Evolutionary conservation across 1,140 invertebrate genomes (phyloP).

Genomic region (Holotrichia oblita): DNA sequence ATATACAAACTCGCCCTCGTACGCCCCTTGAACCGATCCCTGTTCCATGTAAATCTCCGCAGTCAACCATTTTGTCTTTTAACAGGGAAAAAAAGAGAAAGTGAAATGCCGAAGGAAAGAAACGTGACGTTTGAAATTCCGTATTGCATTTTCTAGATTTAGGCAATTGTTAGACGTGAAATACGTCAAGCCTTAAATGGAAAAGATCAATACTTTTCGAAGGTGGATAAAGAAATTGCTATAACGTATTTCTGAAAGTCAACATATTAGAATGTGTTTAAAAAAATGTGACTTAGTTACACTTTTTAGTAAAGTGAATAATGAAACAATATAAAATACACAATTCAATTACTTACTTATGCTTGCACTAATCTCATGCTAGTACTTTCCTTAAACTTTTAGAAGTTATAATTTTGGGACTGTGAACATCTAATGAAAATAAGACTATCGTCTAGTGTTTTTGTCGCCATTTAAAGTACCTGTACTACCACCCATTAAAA

Average conservation of each 20-base stretch:
- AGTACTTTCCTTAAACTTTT: no score
- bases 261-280: no score
- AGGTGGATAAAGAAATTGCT: not conserved
- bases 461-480: no score
- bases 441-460: no score
- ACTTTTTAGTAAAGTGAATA: no score
- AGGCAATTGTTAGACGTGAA: constrained; percentile 8
- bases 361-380: no score
- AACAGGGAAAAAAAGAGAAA: constrained; percentile 18
- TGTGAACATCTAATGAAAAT: no score
- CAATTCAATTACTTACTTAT: no score
- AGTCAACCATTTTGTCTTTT: constrained; percentile 32
- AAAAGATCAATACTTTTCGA: not conserved
- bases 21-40: constrained; percentile 8
- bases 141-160: constrained; percentile 34
- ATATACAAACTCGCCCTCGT: constrained; percentile 19
- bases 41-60: constrained; percentile 30
- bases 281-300: no score
- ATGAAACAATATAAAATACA: no score
- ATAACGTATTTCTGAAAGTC: not conserved
- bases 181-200: constrained; percentile 9
- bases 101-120: not conserved
- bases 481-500: no score
- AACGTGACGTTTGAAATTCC: constrained; percentile 27
- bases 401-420: no score